phyloP scores from a whole-genome alignment of 1,140 invertebrate species.

The Camponotus pennsylvanicus region DNA sequence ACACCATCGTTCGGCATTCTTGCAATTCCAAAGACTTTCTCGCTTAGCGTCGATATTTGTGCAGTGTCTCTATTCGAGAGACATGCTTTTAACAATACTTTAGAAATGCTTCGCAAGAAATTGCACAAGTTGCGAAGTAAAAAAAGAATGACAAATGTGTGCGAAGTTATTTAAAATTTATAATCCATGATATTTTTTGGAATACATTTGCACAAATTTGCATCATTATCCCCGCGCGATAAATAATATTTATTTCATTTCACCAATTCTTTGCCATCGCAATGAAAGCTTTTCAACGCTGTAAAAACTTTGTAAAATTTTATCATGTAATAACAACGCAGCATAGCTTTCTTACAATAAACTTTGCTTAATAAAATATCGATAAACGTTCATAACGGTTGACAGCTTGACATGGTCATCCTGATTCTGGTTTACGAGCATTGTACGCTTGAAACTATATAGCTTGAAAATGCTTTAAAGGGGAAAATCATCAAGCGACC shows the following conservation, averaged over 20 bases:
- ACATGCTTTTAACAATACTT: slow-evolving; percentile 10
- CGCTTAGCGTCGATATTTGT: slow-evolving; percentile 18
- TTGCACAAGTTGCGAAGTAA: neutral
- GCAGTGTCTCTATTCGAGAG: neutral
- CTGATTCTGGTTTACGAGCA: slow-evolving; percentile 51
- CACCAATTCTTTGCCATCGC: too few relatives aligned
- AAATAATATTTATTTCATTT: slow-evolving; percentile 5
- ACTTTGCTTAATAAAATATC: slow-evolving; percentile 36
- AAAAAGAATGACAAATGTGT: neutral
- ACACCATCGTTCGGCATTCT: slow-evolving; percentile 9
- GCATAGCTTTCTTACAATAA: neutral
- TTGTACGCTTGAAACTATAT: slow-evolving; percentile 27
- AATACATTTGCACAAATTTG: neutral
- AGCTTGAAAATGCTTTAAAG: slow-evolving; percentile 59
- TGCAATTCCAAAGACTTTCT: neutral
- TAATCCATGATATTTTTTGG: neutral
- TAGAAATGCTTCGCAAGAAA: neutral
- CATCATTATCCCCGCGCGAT: neutral
- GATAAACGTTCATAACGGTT: neutral
- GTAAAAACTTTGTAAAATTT: neutral
- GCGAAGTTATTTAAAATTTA: neutral
- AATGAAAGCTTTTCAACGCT: neutral
- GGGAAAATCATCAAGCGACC: slow-evolving; percentile 67
- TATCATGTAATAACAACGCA: neutral
- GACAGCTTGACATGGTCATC: slow-evolving; percentile 3